Conservation (phyloP, 2,888 invertebrate genomes). For the Diplolepis rosae region DNA sequence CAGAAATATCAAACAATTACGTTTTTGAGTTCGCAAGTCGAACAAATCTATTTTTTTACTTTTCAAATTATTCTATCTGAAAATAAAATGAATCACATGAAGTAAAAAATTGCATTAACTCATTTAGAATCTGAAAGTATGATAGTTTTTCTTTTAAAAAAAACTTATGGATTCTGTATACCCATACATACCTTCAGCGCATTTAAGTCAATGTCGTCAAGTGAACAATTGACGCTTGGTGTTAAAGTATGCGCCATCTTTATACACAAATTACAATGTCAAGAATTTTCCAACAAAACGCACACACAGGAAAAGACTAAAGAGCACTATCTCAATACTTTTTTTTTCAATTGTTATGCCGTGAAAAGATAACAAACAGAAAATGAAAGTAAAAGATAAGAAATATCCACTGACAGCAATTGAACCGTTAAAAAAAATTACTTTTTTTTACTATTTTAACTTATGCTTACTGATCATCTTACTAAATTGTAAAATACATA, state of each 20-base stretch:
- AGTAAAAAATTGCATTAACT: too few species aligned
- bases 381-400: background rate
- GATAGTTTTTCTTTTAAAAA: too few species aligned
- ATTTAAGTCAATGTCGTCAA: conserved; percentile 99
- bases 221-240: conserved; percentile 96
- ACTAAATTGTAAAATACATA: background rate
- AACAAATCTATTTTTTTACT: too few species aligned
- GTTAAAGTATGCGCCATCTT: conserved; percentile 95
- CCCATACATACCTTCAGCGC: conserved; percentile 87
- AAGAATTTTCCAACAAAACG: background rate
- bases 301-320: background rate
- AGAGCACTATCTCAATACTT: background rate
- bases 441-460: background rate
- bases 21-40: too few species aligned
- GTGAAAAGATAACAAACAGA: background rate
- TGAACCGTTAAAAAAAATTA: background rate
- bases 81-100: too few species aligned
- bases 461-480: background rate
- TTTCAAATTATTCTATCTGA: too few species aligned
- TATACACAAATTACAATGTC: conserved; percentile 69
- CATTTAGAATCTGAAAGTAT: too few species aligned
- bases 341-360: background rate
- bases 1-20: too few species aligned
- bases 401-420: background rate
- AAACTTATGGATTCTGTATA: conserved; percentile 11